A percentile compares a stretch with the other conserved stretches of the same genome.
Conservation (phyloP, 2,113 vertebrate genomes). For the Oncorhynchus keta region DNA sequence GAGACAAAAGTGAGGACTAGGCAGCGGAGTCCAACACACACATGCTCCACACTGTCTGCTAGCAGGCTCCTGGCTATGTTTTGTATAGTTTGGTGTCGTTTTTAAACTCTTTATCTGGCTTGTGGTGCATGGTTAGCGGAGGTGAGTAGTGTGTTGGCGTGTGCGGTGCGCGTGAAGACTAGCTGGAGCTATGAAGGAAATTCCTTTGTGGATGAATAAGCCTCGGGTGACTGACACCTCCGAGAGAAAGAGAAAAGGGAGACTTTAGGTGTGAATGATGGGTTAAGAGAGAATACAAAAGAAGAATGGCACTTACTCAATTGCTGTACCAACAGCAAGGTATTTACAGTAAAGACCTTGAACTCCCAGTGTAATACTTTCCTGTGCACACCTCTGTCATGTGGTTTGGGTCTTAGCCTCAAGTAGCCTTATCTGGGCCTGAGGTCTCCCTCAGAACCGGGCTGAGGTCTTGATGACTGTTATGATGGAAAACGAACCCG, state of each 20-base stretch:
- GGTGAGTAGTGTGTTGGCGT: constrained; percentile 5
- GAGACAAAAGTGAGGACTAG: background rate
- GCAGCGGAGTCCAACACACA: background rate
- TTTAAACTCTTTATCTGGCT: background rate
- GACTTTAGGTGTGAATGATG: constrained; percentile 7
- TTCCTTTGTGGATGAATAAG: constrained; percentile 51
- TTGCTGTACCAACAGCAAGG: background rate
- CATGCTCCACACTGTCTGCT: background rate
- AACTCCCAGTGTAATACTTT: background rate
- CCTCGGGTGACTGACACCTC: constrained; percentile 45
- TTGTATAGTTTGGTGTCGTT: background rate
- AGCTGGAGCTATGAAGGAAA: constrained; percentile 33
- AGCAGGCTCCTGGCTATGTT: background rate
- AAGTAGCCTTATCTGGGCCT: background rate
- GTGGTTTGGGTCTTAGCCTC: background rate
- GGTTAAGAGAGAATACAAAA: background rate
- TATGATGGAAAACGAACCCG: background rate
- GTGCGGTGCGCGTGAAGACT: constrained; percentile 21
- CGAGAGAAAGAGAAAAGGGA: constrained; percentile 3
- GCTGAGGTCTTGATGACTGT: background rate
- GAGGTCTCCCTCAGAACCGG: background rate
- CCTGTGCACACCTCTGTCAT: background rate
- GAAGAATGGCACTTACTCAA: background rate
- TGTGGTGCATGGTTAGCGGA: background rate
- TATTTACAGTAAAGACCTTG: background rate